Percentiles rank a stretch among this genome's conserved stretches.
phyloP scores from a whole-genome alignment of 1,140 invertebrate genomes.

The Megalopta genalis region DNA sequence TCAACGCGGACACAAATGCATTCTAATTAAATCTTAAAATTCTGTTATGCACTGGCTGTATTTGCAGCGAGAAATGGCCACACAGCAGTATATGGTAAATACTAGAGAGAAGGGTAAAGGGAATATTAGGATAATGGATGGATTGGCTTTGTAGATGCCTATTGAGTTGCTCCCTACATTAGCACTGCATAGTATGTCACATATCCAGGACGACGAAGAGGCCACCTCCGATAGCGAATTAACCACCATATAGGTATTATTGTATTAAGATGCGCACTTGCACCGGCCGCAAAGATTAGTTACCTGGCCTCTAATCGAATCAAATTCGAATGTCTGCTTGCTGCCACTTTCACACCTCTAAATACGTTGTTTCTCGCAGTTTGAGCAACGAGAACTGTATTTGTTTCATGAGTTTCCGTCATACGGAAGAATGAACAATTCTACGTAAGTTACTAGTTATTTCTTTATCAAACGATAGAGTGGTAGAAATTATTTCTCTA shows the following conservation, averaged over 20 bases:
- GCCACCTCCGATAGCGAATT: neutral
- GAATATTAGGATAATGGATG: neutral
- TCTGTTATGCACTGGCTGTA: too few species aligned
- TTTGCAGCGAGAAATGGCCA: neutral
- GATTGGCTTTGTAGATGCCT: constrained; percentile 1
- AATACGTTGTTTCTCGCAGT: neutral
- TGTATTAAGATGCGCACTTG: constrained; percentile 2
- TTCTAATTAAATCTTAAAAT: too few species aligned
- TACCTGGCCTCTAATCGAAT: neutral
- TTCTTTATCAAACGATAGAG: too few species aligned
- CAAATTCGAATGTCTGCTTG: neutral
- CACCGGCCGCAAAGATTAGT: neutral
- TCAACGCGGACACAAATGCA: too few species aligned
- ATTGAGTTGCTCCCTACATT: constrained; percentile 1
- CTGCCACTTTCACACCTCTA: neutral
- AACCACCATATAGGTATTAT: neutral
- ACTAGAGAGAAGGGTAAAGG: neutral
- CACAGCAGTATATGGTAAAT: neutral
- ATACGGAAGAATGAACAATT: neutral
- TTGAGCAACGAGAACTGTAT: neutral
- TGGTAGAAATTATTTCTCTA: too few species aligned
- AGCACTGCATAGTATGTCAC: neutral
- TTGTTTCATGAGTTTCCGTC: neutral
- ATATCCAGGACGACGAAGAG: neutral
- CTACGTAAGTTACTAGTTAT: neutral